Evolutionary conservation across 2,888 invertebrate species (phyloP), one percentile per base, ranked within the genome.

Genomic region (Yponomeuta malinellus): DNA sequence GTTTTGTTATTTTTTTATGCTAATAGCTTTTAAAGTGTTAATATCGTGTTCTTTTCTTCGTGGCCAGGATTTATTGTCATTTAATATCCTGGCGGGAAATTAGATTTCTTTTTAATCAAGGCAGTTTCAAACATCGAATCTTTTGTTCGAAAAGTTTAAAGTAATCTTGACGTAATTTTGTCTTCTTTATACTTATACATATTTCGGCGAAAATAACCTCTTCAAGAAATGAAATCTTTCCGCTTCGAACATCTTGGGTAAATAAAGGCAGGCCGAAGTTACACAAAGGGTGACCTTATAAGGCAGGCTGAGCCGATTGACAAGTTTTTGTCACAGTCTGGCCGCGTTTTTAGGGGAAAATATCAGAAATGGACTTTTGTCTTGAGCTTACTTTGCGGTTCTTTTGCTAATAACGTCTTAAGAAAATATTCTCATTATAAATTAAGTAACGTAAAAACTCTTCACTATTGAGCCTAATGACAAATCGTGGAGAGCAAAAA

Each of bases 301-400:
- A 23, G 65, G 70, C 23, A 31, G 31, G 12, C 65, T 76, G 76
- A 75, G 77, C 76, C 76, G 76, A 23, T 43, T 43, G 68, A 68
- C 68, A 68, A 68, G 68, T 68, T 68, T 68, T 68, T 68, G 65
- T 65, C 65, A 65, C 29, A 2, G 52, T 59, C 52, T 59, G 52
- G 52, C 52, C 52, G 15, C 52, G 52, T 12, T 15, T 59, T 59
- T 59, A 59, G 3, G 15, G 52, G 15, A 59, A 59, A 59, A 59
- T 15, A 15, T 43, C 52, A 15, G 52, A 59, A 15, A 2, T 59
- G 12, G 12, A 15, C 15, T 59, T 12, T 15, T 59, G 15, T 15
- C 12, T 59, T 15, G 52, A 59, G 52, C 15, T 59, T 59, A 59
- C 15, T 59, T 59, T 12, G 52, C 52, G 15, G 52, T 12, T 12